These are phyloP conservation scores for Esox niger DNA, from an alignment of 2,113 vertebrate species.

Conservation along the genomic window DNA sequence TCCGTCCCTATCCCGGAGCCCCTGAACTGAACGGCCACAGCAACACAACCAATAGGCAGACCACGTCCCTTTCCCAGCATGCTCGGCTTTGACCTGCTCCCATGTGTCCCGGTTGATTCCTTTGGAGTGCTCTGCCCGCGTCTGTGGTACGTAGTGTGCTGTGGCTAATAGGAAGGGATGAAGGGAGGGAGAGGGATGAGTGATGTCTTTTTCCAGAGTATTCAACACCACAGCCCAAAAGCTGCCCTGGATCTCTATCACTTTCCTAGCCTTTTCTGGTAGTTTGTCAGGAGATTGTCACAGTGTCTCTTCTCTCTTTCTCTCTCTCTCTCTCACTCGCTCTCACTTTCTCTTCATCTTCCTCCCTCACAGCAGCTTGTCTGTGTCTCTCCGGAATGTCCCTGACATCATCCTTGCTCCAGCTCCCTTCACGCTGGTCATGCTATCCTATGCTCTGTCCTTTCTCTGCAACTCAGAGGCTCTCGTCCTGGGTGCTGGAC, in stretches of 20 bases:
- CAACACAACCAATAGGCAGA: constrained; percentile 12
- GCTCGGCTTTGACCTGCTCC: constrained; percentile 7
- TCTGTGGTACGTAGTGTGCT: constrained; percentile 23
- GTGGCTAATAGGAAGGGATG: constrained; percentile 47
- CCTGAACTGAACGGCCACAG: constrained; percentile 23
- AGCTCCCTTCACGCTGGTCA: constrained; percentile 21
- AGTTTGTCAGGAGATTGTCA: constrained; percentile 47
- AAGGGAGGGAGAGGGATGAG: constrained; percentile 61
- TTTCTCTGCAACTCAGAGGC: constrained; percentile 74
- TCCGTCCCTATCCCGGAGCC: constrained; percentile 23
- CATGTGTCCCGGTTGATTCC: constrained; percentile 22
- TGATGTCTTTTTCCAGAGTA: constrained; percentile 57
- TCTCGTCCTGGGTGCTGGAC: constrained; percentile 80
- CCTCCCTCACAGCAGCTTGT: constrained; percentile 15
- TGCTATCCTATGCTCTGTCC: constrained; percentile 15
- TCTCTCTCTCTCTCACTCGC: constrained; percentile 25
- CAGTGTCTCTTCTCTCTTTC: background rate
- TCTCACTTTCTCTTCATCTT: constrained; percentile 26
- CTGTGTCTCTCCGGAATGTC: constrained; percentile 31
- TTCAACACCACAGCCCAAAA: constrained; percentile 32
- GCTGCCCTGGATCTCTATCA: constrained; percentile 36
- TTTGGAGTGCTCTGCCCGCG: constrained; percentile 1
- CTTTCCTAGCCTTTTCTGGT: constrained; percentile 43
- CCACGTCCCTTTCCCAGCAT: background rate
- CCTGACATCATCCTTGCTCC: constrained; percentile 30